Percentiles rank a stretch among this genome's conserved stretches.
These are phyloP conservation scores for Crocallis elinguaria DNA, from an alignment of 2,888 invertebrate genomes.

Conservation along the genomic window DNA sequence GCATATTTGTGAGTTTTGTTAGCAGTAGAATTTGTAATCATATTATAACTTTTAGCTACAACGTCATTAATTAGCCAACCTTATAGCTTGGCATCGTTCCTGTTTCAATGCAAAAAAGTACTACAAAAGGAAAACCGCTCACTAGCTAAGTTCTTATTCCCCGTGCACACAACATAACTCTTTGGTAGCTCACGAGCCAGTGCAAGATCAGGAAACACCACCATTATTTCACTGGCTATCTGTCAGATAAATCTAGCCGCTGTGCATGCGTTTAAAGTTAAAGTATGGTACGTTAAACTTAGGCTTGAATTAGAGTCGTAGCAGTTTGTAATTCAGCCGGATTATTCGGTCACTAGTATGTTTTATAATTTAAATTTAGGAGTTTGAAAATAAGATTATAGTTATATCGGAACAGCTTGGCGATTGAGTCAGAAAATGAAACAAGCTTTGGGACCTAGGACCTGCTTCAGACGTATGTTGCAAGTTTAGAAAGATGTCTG, in stretches of 20 bases:
- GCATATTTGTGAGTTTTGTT: background rate
- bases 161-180: constrained; percentile 38
- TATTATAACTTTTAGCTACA: background rate
- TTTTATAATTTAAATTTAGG: too few relatives aligned
- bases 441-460: too few relatives aligned
- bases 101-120: constrained; percentile 2
- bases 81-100: background rate
- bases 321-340: background rate
- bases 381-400: too few relatives aligned
- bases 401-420: too few relatives aligned
- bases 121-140: background rate
- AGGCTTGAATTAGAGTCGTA: constrained; percentile 3
- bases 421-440: too few relatives aligned
- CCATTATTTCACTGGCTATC: constrained; percentile 56
- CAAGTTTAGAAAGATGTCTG: too few relatives aligned
- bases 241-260: constrained; percentile 45
- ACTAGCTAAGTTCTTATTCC: constrained; percentile 10
- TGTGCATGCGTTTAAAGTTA: constrained; percentile 15
- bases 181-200: constrained; percentile 27
- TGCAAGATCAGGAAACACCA: constrained; percentile 51
- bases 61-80: too few relatives aligned
- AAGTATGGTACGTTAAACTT: background rate
- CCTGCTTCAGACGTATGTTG: too few relatives aligned
- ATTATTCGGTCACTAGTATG: too few relatives aligned
- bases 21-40: background rate